These are phyloP conservation scores for Nannoperca obscura DNA, from an alignment of 2,797 vertebrate genomes.

Conservation along the genomic window DNA sequence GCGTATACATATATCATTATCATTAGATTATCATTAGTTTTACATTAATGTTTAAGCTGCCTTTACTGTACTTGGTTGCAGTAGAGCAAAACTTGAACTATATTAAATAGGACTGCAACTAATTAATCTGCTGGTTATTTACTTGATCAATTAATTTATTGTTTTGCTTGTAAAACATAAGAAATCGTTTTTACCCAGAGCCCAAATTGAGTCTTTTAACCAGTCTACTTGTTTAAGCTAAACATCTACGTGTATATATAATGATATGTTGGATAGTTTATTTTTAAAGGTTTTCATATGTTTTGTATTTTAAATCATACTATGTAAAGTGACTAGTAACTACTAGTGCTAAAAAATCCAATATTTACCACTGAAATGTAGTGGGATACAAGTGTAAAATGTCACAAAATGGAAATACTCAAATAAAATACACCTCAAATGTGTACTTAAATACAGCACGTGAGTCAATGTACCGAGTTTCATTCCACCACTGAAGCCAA, in stretches of 20 bases:
- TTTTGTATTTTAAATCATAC: neutral
- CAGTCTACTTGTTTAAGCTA: neutral
- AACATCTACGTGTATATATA: neutral
- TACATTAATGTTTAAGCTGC: neutral
- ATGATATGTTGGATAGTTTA: neutral
- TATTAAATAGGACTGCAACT: neutral
- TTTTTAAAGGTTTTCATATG: neutral
- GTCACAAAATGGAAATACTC: neutral
- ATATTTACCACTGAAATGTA: neutral
- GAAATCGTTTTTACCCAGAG: neutral
- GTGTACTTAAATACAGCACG: neutral
- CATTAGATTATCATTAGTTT: neutral
- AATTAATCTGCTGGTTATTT: neutral
- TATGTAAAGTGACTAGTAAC: neutral
- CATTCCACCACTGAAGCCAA: conserved; percentile 26
- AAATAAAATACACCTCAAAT: neutral
- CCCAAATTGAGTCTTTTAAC: neutral
- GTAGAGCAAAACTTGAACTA: neutral
- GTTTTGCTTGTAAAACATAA: neutral
- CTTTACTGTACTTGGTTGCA: neutral
- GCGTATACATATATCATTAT: neutral
- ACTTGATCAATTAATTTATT: neutral
- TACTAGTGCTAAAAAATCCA: neutral
- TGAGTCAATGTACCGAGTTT: conserved; percentile 26
- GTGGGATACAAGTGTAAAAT: neutral